Evolutionary conservation across 2,888 invertebrate species (phyloP), one percentile per base, ranked within the genome.

Genomic region (Augochlorella aurata): DNA sequence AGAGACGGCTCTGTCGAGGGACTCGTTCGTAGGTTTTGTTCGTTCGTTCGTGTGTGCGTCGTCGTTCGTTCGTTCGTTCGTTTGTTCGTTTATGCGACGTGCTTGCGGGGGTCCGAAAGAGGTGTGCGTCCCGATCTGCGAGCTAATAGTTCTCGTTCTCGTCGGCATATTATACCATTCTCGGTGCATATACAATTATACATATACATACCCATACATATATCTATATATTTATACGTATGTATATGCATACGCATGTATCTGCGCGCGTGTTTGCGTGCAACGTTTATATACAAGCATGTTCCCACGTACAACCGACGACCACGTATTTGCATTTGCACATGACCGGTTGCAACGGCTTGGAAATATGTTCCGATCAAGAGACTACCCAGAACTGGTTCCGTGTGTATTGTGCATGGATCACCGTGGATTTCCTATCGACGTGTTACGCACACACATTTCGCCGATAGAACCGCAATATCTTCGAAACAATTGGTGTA

Each of bases 341-440:
- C 72, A 78, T 81, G 81, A 82, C 77, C 87, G 85, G 80, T 79
- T 83, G 83, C 83, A 72, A 82, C 72, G 87, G 77, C 66, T 73
- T 81, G 38, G 68, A 45, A 65, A 58, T 69, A 69, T 81, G 81
- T 44, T 63, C 38, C n/a, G 44, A 65, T 38, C 38, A n/a, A 65
- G 80, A 87, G 81, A 71, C 79, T 77, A 87, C 79, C 74, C 38
- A 18, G 18, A 87, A 82, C 69, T 83, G 82, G 75, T 73, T 65
- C 18, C 12, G 65, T 7, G 65, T 65, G 12, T 65, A 58, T 24
- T 8, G 63, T 63, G 61, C 29, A 61, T 29, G 18, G 61, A 61
- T 63, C 38, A 63, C 63, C 38, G 63, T 63, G 18, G 63, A 29
- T 18, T 69, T 83, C 73, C 68, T 81, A 79, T 73, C 78, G 81